These are phyloP conservation scores for Stegodyphus dumicola DNA, from an alignment of 1,140 invertebrate genomes.

Conservation along the genomic window DNA sequence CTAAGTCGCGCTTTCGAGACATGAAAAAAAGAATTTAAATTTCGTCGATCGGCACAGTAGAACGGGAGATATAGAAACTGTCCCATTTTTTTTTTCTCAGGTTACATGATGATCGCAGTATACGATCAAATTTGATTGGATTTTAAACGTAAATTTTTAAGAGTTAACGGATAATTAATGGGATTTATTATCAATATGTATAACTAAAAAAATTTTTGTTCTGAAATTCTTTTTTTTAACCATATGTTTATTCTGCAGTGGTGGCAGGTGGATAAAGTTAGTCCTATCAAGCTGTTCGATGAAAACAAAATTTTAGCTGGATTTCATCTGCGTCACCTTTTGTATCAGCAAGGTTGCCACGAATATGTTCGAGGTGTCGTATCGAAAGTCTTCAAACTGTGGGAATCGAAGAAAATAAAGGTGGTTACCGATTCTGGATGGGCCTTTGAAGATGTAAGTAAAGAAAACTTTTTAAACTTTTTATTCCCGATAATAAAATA, in stretches of 20 bases:
- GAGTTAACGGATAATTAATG: too few species aligned
- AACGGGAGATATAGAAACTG: too few species aligned
- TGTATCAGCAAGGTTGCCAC: conserved; percentile 82
- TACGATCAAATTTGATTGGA: too few species aligned
- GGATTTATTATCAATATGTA: too few species aligned
- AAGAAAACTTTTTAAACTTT: background rate
- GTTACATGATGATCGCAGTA: too few species aligned
- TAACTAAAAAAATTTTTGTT: too few species aligned
- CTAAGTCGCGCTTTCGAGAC: too few species aligned
- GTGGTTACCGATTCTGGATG: conserved; percentile 85
- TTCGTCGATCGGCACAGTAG: too few species aligned
- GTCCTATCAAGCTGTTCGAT: conserved; percentile 87
- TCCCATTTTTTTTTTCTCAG: too few species aligned
- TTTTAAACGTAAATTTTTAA: too few species aligned
- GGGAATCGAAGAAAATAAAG: conserved; percentile 81
- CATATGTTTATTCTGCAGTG: conserved; percentile 71
- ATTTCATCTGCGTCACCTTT: conserved; percentile 84
- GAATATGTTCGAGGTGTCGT: conserved; percentile 78
- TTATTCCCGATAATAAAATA: background rate
- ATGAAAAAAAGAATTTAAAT: too few species aligned
- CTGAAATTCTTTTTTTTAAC: background rate
- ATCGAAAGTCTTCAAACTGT: conserved; percentile 79
- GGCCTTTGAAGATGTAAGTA: conserved; percentile 76
- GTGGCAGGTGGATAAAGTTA: conserved; percentile 94
- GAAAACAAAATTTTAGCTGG: conserved; percentile 87